phyloP scores from a whole-genome alignment of 1,140 invertebrate species.

The roundworm (Caenorhabditis elegans) region DNA sequence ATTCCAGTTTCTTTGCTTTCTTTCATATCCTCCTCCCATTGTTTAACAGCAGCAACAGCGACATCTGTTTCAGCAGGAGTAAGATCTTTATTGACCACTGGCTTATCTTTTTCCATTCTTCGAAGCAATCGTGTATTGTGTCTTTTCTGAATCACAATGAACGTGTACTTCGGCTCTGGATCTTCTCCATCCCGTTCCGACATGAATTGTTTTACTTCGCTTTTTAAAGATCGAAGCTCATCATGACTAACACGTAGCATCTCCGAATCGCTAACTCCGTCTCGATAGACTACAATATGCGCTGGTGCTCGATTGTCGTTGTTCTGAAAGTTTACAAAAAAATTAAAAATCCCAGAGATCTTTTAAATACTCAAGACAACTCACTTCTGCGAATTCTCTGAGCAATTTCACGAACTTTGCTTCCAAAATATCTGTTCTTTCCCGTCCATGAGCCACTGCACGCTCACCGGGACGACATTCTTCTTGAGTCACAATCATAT shows the following conservation, averaged over 20 bases:
- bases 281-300: background rate
- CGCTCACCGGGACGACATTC: background rate
- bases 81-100: too few relatives aligned
- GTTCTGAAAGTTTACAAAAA: background rate
- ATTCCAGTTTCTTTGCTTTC: background rate
- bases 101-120: background rate
- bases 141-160: background rate
- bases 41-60: background rate
- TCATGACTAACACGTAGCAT: conserved; percentile 2
- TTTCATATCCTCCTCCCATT: conserved; percentile 1
- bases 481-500: background rate
- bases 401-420: background rate
- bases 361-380: background rate
- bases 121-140: background rate
- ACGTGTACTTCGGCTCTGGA: background rate
- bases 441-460: background rate
- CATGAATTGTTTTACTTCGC: background rate
- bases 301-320: background rate
- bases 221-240: background rate
- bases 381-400: background rate
- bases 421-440: conserved; percentile 2
- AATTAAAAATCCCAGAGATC: too few relatives aligned
- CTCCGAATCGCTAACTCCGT: background rate
- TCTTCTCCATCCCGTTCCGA: background rate
- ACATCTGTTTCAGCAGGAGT: too few relatives aligned